Evolutionary conservation across 2,888 invertebrate species (phyloP).

Genomic region (Tortricodes alternella): DNA sequence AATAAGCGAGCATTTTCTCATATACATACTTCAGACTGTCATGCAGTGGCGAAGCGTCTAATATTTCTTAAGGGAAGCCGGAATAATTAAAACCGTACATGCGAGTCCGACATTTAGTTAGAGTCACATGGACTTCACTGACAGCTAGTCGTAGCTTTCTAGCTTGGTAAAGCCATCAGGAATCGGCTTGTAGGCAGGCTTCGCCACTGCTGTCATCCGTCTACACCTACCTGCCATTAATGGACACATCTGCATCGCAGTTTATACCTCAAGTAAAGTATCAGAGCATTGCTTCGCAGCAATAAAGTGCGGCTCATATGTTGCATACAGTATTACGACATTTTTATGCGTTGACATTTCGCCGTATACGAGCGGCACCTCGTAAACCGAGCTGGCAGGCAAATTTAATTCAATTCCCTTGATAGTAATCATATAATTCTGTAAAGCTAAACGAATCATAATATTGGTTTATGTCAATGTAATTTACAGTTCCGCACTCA

Average conservation of each 20-base stretch:
- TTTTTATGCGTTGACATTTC: conserved; percentile 65
- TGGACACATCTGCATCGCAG: conserved; percentile 40
- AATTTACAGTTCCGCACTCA: neutral
- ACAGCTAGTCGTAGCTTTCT: no score
- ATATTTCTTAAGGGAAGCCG: no score
- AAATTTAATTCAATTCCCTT: conserved; percentile 67
- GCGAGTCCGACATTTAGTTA: no score
- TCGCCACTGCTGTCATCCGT: no score
- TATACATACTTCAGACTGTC: no score
- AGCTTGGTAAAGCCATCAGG: no score
- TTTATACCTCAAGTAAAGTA: conserved; percentile 40
- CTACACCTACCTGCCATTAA: no score
- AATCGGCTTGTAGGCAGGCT: no score
- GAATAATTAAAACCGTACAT: no score
- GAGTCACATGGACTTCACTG: no score
- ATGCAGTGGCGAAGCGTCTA: no score
- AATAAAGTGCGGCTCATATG: conserved; percentile 57
- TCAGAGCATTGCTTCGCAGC: conserved; percentile 32
- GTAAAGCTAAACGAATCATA: neutral
- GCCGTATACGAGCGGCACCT: conserved; percentile 54
- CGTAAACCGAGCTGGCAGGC: conserved; percentile 60
- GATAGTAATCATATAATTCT: conserved; percentile 26
- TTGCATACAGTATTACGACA: conserved; percentile 69
- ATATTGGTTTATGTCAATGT: neutral
- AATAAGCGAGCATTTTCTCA: no score